Evolutionary conservation across 2,888 invertebrate genomes (phyloP), one percentile per base, ranked within the genome.

Genomic region (Masnerella sp.): DNA sequence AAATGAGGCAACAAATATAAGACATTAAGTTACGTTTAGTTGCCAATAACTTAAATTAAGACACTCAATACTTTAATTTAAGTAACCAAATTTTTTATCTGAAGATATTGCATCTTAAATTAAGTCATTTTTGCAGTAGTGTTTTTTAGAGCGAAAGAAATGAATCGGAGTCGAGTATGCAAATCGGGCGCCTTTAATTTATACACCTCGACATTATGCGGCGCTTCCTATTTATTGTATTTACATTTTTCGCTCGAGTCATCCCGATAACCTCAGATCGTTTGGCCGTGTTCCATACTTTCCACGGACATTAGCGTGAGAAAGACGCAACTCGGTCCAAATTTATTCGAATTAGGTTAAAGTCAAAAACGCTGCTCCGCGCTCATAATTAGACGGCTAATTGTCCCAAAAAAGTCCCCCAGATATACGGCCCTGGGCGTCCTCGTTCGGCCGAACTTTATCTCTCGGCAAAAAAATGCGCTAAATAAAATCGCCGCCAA

Each of bases 221-320:
- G 28, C 15, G 64, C 47, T 70, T 38, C 32, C 64, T 67, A 59
- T 69, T 74, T 69, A 69, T 65, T 69, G 64, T 59, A 51, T 69
- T 65, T 47, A 59, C 49, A 67, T 70, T 65, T 70, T 70, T 74
- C 40, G 25, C 59, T 59, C 51, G 58, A 61, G 54, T 74, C 65
- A 74, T 74, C 70, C 54, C 70, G 65, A 65, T 69, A 74, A 65
- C 69, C 74, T 70, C 64, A 59, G 34, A 74, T 74, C 70, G 70
- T 74, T 74, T 74, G 74, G 74, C 74, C 70, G 40, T 67, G 74
- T 74, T 74, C 74, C 74, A 70, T 74, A 70, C 64, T 65, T 61
- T 65, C 65, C 61, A 49, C 59, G 28, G 40, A 70, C 64, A 52
- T 64, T 59, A 59, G 52, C 38, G 65, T 47, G 69, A 51, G 64